Percentiles rank a stretch among this genome's conserved stretches.
phyloP scores from a whole-genome alignment of 1,140 invertebrate genomes.

The Lasioglossum albipes region DNA sequence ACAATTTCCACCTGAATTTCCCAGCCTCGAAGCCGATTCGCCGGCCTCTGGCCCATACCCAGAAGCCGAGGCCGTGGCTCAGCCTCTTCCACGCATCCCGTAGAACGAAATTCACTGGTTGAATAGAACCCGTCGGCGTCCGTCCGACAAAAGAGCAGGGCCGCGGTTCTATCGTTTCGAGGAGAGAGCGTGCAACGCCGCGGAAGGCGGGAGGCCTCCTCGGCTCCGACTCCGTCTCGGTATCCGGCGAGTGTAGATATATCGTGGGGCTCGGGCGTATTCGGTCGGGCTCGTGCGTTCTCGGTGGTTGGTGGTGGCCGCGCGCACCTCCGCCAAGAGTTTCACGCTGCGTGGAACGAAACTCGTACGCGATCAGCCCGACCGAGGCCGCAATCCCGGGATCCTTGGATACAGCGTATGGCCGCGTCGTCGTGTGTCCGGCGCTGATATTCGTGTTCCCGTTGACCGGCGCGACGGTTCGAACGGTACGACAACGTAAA shows the following conservation, averaged over 20 bases:
- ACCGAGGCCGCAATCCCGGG: slow-evolving; percentile 68
- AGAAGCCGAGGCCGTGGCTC: too few species aligned
- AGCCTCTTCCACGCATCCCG: background rate
- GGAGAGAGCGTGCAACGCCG: slow-evolving; percentile 24
- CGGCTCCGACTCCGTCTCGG: slow-evolving; percentile 11
- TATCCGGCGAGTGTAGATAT: slow-evolving; percentile 30
- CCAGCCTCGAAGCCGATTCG: too few species aligned
- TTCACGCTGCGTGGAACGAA: slow-evolving; percentile 77
- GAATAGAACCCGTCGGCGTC: background rate
- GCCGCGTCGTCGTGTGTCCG: slow-evolving; percentile 56
- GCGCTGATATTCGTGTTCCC: slow-evolving; percentile 37
- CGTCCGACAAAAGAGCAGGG: slow-evolving; percentile 55
- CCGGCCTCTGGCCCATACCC: too few species aligned
- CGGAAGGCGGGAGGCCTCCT: slow-evolving; percentile 55
- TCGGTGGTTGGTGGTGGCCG: slow-evolving; percentile 68
- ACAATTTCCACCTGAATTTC: too few species aligned
- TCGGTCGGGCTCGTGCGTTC: slow-evolving; percentile 66
- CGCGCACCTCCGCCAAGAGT: slow-evolving; percentile 74
- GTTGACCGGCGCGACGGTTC: too few species aligned
- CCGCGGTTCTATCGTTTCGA: too few species aligned
- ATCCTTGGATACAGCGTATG: slow-evolving; percentile 68
- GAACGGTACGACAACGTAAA: background rate
- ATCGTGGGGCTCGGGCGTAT: slow-evolving; percentile 42
- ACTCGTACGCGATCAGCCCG: slow-evolving; percentile 78
- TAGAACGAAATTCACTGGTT: slow-evolving; percentile 24